Conservation (phyloP, 2,888 invertebrate species). For the Drosophila robusta region DNA sequence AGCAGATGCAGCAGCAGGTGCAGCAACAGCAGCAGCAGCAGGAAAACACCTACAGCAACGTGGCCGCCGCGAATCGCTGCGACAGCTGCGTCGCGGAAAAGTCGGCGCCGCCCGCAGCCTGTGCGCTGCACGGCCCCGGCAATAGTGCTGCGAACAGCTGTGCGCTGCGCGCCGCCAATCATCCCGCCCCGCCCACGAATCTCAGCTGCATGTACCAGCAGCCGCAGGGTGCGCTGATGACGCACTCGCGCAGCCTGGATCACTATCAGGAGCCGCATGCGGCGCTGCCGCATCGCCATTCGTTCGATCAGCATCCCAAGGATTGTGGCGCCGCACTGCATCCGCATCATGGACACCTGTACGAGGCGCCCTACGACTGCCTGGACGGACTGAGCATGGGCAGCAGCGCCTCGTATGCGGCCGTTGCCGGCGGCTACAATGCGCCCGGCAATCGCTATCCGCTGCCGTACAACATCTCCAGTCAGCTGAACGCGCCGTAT, state of each 20-base stretch:
- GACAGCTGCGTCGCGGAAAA: slow-evolving; percentile 53
- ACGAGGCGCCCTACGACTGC: slow-evolving; percentile 83
- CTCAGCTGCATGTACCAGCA: slow-evolving; percentile 61
- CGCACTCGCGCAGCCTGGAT: slow-evolving; percentile 85
- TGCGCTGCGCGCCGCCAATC: slow-evolving; percentile 47
- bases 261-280: slow-evolving; percentile 83
- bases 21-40: slow-evolving; percentile 60
- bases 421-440: slow-evolving; percentile 82
- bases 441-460: slow-evolving; percentile 85
- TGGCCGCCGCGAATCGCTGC: slow-evolving; percentile 48
- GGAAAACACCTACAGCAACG: slow-evolving; percentile 72
- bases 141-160: slow-evolving; percentile 47
- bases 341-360: slow-evolving; percentile 63
- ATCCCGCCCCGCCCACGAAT: slow-evolving; percentile 53
- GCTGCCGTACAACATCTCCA: slow-evolving; percentile 84
- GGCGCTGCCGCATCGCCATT: slow-evolving; percentile 83
- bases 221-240: slow-evolving; percentile 70
- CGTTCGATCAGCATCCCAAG: slow-evolving; percentile 84
- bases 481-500: slow-evolving; percentile 81
- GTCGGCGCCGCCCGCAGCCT: slow-evolving; percentile 33
- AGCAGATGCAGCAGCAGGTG: slow-evolving; percentile 57
- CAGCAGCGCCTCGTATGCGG: slow-evolving; percentile 79
- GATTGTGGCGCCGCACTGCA: slow-evolving; percentile 57
- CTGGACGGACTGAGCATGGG: slow-evolving; percentile 81
- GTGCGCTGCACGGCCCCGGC: slow-evolving; percentile 56